A percentile compares a stretch with the other conserved stretches of the same genome.
Evolutionary conservation across 2,888 invertebrate genomes (phyloP).

Genomic region (Leptinotarsa juncta): DNA sequence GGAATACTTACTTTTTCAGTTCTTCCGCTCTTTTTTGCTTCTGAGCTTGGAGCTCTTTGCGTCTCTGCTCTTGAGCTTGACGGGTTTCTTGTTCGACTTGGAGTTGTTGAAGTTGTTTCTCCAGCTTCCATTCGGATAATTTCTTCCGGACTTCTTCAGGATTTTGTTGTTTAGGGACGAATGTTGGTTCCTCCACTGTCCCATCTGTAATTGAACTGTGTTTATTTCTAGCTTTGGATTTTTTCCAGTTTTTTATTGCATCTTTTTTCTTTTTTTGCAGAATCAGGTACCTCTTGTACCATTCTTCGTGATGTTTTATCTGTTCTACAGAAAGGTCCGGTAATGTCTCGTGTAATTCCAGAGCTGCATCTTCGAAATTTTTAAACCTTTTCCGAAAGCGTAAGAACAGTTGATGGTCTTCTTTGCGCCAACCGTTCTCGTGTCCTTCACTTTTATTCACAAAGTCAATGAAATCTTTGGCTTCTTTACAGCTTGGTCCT

Average conservation of each 20-base stretch:
- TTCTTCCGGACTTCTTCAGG: conserved; percentile 42
- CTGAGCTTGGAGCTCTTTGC: conserved; percentile 49
- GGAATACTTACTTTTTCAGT: conserved; percentile 45
- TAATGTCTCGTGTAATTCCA: conserved; percentile 52
- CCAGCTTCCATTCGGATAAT: conserved; percentile 56
- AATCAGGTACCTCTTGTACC: conserved; percentile 66
- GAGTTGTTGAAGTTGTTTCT: conserved; percentile 59
- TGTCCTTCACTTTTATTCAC: conserved; percentile 67
- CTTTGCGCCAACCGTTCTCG: conserved; percentile 71
- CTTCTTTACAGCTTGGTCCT: conserved; percentile 63
- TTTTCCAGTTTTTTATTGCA: conserved; percentile 65
- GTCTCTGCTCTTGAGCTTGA: conserved; percentile 37
- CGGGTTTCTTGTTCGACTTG: conserved; percentile 51
- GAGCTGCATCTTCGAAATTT: conserved; percentile 51
- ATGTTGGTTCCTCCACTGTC: background rate
- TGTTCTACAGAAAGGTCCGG: conserved; percentile 61
- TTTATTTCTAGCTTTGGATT: conserved; percentile 49
- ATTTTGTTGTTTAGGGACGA: conserved; percentile 27
- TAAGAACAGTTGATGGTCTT: conserved; percentile 70
- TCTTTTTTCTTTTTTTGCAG: conserved; percentile 64
- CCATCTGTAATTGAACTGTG: background rate
- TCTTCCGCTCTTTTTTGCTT: conserved; percentile 52
- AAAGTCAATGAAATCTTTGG: conserved; percentile 70
- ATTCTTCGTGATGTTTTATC: conserved; percentile 66
- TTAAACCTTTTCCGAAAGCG: conserved; percentile 60